Percentiles rank a stretch among this genome's conserved stretches.
phyloP scores from a whole-genome alignment of 1,140 invertebrate genomes.

The Solenopsis invicta region DNA sequence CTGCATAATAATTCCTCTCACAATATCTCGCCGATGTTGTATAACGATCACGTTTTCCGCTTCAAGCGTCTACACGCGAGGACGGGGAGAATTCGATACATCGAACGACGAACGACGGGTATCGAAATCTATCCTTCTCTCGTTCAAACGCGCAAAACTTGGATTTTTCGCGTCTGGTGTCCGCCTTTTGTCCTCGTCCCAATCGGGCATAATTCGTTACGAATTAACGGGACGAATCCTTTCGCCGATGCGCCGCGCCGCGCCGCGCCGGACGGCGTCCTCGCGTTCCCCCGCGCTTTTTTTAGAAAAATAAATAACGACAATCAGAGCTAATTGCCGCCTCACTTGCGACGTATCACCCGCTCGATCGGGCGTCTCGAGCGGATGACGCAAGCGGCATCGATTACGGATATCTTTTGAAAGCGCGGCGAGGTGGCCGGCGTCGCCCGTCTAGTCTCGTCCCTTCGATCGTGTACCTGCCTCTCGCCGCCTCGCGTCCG shows the following conservation, averaged over 20 bases:
- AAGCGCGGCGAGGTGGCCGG: conserved; percentile 24
- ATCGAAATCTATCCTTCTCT: neutral
- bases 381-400: conserved; percentile 61
- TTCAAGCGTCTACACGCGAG: neutral
- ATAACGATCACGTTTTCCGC: conserved; percentile 76
- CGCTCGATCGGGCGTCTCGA: conserved; percentile 57
- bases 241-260: neutral
- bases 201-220: neutral
- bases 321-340: conserved; percentile 62
- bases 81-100: no score
- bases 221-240: neutral
- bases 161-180: no score
- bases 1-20: conserved; percentile 41
- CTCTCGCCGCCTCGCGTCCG: neutral
- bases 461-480: conserved; percentile 34
- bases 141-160: neutral
- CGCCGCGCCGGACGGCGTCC: neutral
- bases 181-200: neutral
- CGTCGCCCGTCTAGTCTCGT: conserved; percentile 1
- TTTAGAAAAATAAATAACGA: conserved; percentile 61
- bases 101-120: neutral
- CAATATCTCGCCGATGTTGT: conserved; percentile 61
- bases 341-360: conserved; percentile 55
- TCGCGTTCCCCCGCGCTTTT: conserved; percentile 23
- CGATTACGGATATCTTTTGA: conserved; percentile 56